Evolutionary conservation across 2,113 vertebrate species (phyloP), one percentile per base, ranked within the genome.

Genomic region (Strigops habroptila): DNA sequence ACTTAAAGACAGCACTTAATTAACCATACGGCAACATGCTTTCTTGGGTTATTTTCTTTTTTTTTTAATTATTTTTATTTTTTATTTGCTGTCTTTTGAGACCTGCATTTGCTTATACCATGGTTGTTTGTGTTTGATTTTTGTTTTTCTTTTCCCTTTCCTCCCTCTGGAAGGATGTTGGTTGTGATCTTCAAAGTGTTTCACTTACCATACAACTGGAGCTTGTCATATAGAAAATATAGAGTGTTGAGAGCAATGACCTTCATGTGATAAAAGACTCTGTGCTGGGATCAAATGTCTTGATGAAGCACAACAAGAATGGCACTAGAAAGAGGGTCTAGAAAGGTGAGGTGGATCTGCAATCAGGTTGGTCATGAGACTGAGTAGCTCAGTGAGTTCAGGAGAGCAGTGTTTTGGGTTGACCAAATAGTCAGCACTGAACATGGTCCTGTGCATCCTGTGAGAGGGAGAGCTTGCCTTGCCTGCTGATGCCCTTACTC

Each of bases 111-210:
- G 86, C 90, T 95, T 92, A 78, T 82, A 92, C 68, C 79, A 94
- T 71, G 62, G 97, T 97, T 96, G 95, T 91, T 95, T 95, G 91
- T 84, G 82, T 96, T 88, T 88, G 78, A 0, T 10, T 44, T 80
- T 28, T 23, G 62, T 46, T 82, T 88, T 74, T 24, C 41, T 14
- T 3, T 19, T 18, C 30, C 80, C 77, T 88, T 95, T 95, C 84
- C 68, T 91, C 82, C 75, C 88, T 59, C 79, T 79, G 64, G 67
- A 96, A 91, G 91, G 86, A 93, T 88, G 74, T 68, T 64, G 93
- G 63, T 90, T 96, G 81, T 64, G 53, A 48, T 63, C 71, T 93
- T 76, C 88, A 59, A 93, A 94, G 48, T 65, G 35, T 83, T 91
- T 95, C 51, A 48, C 63, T 93, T 69, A 93, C 70, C 59, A 18